These are phyloP conservation scores for Myxocyprinus asiaticus DNA, from an alignment of 2,113 vertebrate species.

Conservation along the genomic window DNA sequence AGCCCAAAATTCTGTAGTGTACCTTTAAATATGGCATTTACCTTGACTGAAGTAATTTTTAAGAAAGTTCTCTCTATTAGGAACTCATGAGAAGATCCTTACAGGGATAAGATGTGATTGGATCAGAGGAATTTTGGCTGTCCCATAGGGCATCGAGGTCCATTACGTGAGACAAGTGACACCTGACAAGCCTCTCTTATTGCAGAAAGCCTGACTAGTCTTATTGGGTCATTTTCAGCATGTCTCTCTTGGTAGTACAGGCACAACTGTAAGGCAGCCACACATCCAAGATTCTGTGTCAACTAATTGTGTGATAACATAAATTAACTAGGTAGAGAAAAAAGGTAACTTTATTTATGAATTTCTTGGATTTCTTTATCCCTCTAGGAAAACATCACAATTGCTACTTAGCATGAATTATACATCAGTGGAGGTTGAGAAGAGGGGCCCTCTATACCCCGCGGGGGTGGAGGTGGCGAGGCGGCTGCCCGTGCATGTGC, in stretches of 20 bases:
- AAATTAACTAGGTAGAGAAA: constrained; percentile 82
- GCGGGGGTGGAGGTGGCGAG: constrained; percentile 52
- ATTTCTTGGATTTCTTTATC: constrained; percentile 85
- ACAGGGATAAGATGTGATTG: constrained; percentile 32
- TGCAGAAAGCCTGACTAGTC: constrained; percentile 14
- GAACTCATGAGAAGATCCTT: background rate
- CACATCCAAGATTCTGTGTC: constrained; percentile 82
- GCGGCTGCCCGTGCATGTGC: constrained; percentile 78
- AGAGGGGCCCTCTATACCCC: constrained; percentile 76
- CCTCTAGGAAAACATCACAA: constrained; percentile 95
- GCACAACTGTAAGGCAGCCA: constrained; percentile 81
- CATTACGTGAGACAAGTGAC: constrained; percentile 17
- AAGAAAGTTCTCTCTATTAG: too few species aligned
- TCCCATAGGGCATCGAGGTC: constrained; percentile 17
- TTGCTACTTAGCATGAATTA: constrained; percentile 98
- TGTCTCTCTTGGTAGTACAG: constrained; percentile 14
- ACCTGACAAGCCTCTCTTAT: background rate
- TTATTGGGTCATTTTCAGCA: constrained; percentile 52
- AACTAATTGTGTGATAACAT: constrained; percentile 85
- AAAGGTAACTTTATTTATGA: constrained; percentile 89
- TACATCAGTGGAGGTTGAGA: constrained; percentile 92
- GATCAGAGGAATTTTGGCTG: constrained; percentile 14
- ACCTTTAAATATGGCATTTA: too few species aligned
- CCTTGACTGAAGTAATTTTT: too few species aligned
- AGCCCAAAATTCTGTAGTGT: too few species aligned